Percentiles rank a stretch among this genome's conserved stretches.
Conservation (phyloP, 2,797 vertebrate genomes). For the Lacerta bilineata region DNA sequence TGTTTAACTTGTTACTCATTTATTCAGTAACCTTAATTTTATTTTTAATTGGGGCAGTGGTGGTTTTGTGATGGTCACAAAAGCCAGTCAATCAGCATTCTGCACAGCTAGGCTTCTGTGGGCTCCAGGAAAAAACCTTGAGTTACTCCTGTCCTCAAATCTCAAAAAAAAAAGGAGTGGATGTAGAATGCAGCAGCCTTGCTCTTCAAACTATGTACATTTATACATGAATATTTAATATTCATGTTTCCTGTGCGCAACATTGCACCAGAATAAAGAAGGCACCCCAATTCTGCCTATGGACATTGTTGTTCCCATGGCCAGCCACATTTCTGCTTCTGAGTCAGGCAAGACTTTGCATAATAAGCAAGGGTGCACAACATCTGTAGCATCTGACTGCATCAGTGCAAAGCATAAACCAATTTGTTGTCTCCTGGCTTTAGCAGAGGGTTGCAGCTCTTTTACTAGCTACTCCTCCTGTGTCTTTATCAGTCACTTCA, state of each 20-base stretch:
- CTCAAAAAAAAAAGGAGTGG: slow-evolving; percentile 10
- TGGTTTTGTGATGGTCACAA: not conserved
- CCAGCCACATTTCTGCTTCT: not conserved
- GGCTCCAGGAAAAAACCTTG: not conserved
- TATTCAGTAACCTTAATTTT: not conserved
- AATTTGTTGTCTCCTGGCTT: not conserved
- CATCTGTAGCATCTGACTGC: not conserved
- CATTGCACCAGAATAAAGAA: not conserved
- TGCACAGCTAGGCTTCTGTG: not conserved
- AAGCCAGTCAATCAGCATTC: not conserved
- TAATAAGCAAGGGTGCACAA: not conserved
- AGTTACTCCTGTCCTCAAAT: not conserved
- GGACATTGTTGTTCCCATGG: not conserved
- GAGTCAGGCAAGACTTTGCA: not conserved
- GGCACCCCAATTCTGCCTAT: not conserved
- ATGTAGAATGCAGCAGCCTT: not conserved
- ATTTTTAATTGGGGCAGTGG: not conserved
- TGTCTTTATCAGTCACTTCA: not conserved
- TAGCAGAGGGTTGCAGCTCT: not conserved
- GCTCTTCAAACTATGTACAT: not conserved
- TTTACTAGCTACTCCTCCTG: not conserved
- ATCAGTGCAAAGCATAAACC: not conserved
- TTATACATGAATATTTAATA: not conserved
- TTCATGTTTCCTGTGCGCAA: not conserved
- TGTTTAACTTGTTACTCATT: not conserved